Evolutionary conservation across 2,113 vertebrate genomes (phyloP).

Genomic region (Merops nubicus): DNA sequence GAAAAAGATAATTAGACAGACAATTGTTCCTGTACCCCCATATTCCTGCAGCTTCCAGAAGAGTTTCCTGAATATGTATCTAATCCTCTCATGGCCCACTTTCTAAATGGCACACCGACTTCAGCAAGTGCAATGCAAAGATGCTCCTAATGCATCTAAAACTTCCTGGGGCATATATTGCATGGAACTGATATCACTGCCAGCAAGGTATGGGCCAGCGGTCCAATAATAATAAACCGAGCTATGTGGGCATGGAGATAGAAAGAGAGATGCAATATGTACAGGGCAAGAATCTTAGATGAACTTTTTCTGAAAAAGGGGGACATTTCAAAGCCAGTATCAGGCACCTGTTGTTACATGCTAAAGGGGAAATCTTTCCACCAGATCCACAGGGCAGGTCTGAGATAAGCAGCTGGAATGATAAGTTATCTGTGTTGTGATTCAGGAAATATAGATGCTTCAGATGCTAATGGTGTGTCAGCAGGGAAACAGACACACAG

Average conservation of each 20-base stretch:
- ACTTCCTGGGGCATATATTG: not conserved
- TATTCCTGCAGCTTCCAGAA: not conserved
- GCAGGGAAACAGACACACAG: constrained; percentile 31
- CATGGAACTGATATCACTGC: not conserved
- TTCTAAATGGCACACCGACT: not conserved
- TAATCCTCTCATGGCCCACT: not conserved
- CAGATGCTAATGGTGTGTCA: constrained; percentile 64
- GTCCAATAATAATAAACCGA: not conserved
- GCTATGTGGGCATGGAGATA: not conserved
- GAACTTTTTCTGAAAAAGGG: not conserved
- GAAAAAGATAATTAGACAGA: not conserved
- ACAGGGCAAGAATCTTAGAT: not conserved
- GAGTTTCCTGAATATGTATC: not conserved
- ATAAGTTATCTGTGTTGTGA: constrained; percentile 53
- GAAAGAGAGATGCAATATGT: not conserved
- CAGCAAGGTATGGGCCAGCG: fast-evolving
- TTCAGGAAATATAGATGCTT: constrained; percentile 62
- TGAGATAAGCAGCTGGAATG: constrained; percentile 61
- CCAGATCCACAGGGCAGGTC: constrained; percentile 26
- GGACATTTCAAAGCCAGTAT: constrained; percentile 11
- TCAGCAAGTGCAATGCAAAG: not conserved
- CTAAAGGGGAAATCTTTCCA: constrained; percentile 34
- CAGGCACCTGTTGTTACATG: constrained; percentile 25
- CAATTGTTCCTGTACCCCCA: not conserved
- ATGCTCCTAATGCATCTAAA: not conserved